Evolutionary conservation across 2,113 vertebrate genomes (phyloP).

Genomic region (Ptilonorhynchus violaceus): DNA sequence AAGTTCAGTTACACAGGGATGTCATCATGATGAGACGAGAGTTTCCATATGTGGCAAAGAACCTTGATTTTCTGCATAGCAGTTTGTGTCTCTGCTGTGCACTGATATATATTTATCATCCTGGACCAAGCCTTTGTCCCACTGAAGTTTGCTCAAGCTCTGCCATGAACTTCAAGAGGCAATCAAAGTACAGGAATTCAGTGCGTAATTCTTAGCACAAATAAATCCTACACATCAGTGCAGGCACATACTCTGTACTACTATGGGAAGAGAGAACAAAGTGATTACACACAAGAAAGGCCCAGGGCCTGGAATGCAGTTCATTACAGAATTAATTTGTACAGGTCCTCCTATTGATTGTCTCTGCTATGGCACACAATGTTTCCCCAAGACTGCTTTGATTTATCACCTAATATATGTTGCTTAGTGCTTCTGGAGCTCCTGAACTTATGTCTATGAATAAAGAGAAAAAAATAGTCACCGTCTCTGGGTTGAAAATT

Average conservation of each 20-base stretch:
- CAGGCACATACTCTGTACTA: neutral
- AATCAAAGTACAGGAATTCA: neutral
- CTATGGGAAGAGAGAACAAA: neutral
- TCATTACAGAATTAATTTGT: neutral
- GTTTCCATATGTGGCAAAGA: neutral
- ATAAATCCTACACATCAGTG: neutral
- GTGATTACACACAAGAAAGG: neutral
- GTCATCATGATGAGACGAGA: neutral
- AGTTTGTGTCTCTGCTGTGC: neutral
- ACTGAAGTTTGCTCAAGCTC: neutral
- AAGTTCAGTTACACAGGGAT: neutral
- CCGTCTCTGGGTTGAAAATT: neutral
- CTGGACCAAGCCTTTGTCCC: neutral
- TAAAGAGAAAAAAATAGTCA: neutral
- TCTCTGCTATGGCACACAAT: rapidly evolving
- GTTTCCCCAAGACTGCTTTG: neutral
- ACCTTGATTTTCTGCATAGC: neutral
- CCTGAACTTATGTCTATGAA: neutral
- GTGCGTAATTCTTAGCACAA: neutral
- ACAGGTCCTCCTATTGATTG: neutral
- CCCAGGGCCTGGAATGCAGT: neutral
- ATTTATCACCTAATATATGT: neutral
- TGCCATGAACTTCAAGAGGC: neutral
- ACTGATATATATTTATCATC: neutral
- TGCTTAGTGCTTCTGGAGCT: neutral